Evolutionary conservation across 1,140 invertebrate species (phyloP).

Genomic region (Aradophagus sp.): DNA sequence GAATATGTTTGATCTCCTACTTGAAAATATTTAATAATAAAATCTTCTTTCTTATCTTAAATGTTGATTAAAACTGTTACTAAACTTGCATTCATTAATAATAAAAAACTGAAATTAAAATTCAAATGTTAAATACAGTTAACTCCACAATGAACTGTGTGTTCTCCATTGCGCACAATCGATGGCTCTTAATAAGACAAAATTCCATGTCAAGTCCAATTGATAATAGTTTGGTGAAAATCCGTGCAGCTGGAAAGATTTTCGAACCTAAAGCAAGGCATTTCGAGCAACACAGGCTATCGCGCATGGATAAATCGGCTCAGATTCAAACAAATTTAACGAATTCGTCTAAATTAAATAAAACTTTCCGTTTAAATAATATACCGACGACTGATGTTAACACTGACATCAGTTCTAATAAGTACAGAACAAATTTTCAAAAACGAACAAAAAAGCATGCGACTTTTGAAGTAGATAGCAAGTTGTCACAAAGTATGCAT

Average conservation of each 20-base stretch:
- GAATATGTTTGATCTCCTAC: no score
- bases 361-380: conserved; percentile 1
- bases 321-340: conserved; percentile 20
- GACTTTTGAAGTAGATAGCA: no score
- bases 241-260: conserved; percentile 63
- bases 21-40: no score
- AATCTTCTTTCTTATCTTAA: no score
- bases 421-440: conserved; percentile 14
- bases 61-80: no score
- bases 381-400: not conserved
- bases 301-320: conserved; percentile 19
- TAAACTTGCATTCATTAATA: no score
- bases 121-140: conserved; percentile 54
- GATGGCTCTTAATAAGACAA: conserved; percentile 61
- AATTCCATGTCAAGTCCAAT: conserved; percentile 60
- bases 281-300: conserved; percentile 23
- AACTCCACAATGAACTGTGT: conserved; percentile 61
- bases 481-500: no score
- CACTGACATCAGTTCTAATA: conserved; percentile 8
- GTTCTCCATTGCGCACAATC: conserved; percentile 62
- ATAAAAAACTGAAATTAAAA: no score
- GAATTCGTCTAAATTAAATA: conserved; percentile 13
- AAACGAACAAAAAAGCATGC: no score
- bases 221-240: conserved; percentile 64
- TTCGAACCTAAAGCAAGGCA: conserved; percentile 60